phyloP scores from a whole-genome alignment of 2,888 invertebrate genomes.

The Sarcophaga rosellei region DNA sequence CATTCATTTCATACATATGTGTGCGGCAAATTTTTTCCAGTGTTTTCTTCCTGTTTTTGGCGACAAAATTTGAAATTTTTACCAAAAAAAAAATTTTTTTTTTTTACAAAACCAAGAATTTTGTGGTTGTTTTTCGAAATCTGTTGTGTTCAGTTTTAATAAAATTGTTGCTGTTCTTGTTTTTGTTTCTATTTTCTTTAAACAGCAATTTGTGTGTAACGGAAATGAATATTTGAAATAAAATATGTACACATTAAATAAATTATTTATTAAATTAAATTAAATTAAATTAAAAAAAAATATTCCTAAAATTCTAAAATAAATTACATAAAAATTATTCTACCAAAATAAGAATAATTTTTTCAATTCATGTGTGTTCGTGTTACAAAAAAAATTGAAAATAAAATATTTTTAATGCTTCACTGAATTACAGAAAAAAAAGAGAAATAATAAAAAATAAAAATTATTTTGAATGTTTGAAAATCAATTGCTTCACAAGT shows the following conservation, averaged over 20 bases:
- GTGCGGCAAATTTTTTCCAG: not conserved
- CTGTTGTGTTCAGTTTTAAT: not conserved
- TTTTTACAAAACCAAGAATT: not conserved
- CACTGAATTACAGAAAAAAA: not conserved
- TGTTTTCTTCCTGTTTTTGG: not conserved
- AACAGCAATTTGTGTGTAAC: not conserved
- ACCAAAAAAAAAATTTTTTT: too few species aligned
- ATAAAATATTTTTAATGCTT: not conserved
- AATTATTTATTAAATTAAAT: not conserved
- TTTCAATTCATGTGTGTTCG: too few species aligned
- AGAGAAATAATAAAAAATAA: not conserved
- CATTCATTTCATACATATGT: not conserved
- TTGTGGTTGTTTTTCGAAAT: not conserved
- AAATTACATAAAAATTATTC: too few species aligned
- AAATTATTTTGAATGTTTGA: not conserved
- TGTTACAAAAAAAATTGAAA: not conserved
- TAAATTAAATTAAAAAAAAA: not conserved
- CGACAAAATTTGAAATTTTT: not conserved
- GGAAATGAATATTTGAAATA: constrained; percentile 47
- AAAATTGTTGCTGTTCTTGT: not conserved
- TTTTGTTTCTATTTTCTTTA: not conserved
- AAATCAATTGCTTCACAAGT: not conserved
- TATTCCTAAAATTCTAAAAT: too few species aligned
- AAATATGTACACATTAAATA: not conserved
- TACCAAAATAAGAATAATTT: too few species aligned